phyloP scores from a whole-genome alignment of 1,140 invertebrate species.

The Acromyrmex charruanus region DNA sequence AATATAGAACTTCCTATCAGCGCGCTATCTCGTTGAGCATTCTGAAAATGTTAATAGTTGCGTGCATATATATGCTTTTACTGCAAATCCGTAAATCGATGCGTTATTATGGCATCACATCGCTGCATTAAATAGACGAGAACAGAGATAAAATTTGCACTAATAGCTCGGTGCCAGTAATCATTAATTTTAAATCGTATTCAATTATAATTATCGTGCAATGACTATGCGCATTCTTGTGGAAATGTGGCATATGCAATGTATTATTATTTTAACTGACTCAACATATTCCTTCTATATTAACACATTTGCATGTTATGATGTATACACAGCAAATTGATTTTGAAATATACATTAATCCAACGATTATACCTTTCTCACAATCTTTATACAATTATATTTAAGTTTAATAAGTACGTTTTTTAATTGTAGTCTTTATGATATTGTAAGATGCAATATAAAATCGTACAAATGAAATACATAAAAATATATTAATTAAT shows the following conservation, averaged over 20 bases:
- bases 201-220: conserved; percentile 19
- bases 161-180: conserved; percentile 10
- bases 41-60: conserved; percentile 48
- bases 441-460: neutral
- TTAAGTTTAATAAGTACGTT: too few relatives aligned
- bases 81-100: conserved; percentile 46
- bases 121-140: neutral
- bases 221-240: neutral
- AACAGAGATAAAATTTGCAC: conserved; percentile 45
- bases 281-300: conserved; percentile 8
- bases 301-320: neutral
- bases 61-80: conserved; percentile 11
- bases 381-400: neutral
- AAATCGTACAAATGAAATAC: neutral
- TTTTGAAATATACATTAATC: neutral
- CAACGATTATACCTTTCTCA: neutral
- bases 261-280: neutral
- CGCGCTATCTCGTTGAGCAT: conserved; percentile 35
- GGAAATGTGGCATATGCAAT: neutral
- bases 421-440: neutral
- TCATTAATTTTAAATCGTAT: conserved; percentile 33
- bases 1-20: conserved; percentile 10
- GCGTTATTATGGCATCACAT: conserved; percentile 13
- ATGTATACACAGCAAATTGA: neutral
- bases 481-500: too few relatives aligned